Conservation (phyloP, 30 jellyfish, hydroid and myxozoan species). For the Catostylus mosaicus region DNA sequence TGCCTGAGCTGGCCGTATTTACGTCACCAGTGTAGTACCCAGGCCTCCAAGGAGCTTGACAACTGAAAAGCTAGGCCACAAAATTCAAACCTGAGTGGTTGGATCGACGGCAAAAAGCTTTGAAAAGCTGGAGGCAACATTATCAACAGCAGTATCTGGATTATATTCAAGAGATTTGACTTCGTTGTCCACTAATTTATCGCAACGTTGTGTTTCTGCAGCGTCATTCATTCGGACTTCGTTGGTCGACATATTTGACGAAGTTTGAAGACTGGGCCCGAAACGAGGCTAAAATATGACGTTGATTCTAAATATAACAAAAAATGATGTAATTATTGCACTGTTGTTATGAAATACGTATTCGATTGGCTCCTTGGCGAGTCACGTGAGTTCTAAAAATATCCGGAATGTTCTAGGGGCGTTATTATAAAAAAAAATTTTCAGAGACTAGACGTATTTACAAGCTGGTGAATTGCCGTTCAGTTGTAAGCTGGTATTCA, state of each 20-base stretch:
- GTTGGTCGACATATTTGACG: too few species aligned
- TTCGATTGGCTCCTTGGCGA: constrained; percentile 4
- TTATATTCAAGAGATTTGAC: not conserved
- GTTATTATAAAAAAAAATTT: too few species aligned
- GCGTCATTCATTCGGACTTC: not conserved
- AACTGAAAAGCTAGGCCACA: not conserved
- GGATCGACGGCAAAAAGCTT: constrained; percentile 49
- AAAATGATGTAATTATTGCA: constrained; percentile 42
- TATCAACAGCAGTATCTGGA: not conserved
- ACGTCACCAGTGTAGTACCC: not conserved
- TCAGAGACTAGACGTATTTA: not conserved
- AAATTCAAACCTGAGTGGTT: constrained; percentile 43
- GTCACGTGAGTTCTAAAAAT: constrained; percentile 32
- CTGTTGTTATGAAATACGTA: constrained; percentile 1
- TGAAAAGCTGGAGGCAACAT: constrained; percentile 14
- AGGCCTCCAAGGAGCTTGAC: not conserved
- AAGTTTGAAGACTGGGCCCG: too few species aligned
- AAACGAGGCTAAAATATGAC: not conserved
- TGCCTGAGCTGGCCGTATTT: constrained; percentile 19
- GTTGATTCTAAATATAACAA: not conserved
- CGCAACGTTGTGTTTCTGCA: not conserved
- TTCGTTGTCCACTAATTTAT: not conserved
- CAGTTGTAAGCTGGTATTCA: too few species aligned
- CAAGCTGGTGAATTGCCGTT: too few species aligned
- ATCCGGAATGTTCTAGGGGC: not conserved